Conservation (phyloP, 2,888 invertebrate genomes). For the Conus canariensis region DNA sequence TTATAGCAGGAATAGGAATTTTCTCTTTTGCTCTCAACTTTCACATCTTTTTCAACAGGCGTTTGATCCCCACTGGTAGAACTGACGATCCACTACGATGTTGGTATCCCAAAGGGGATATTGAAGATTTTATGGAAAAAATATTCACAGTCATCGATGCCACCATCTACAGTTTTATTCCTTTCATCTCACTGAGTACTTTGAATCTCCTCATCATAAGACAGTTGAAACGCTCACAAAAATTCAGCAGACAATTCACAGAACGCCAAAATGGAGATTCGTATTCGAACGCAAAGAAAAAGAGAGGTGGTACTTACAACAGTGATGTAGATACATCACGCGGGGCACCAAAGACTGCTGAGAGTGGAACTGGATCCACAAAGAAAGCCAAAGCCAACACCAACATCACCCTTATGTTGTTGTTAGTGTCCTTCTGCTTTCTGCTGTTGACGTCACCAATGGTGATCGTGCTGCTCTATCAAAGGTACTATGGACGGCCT, state of each 20-base stretch:
- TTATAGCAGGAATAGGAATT: constrained; percentile 7
- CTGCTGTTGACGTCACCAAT: constrained; percentile 46
- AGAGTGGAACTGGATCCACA: not conserved
- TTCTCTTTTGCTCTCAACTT: constrained; percentile 13
- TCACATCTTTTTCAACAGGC: constrained; percentile 30
- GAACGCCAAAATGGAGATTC: not conserved
- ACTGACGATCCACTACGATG: not conserved
- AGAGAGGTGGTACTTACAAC: not conserved
- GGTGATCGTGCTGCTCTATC: constrained; percentile 43
- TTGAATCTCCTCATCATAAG: constrained; percentile 47
- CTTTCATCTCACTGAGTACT: not conserved
- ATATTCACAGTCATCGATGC: constrained; percentile 41
- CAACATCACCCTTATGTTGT: constrained; percentile 47
- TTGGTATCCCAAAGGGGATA: not conserved
- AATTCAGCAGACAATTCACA: constrained; percentile 24
- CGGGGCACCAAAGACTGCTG: too few species aligned
- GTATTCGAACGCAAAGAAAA: not conserved
- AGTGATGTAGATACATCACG: too few species aligned
- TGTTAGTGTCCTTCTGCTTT: constrained; percentile 49
- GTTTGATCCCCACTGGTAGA: constrained; percentile 2
- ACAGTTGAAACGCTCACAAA: constrained; percentile 32
- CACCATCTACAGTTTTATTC: constrained; percentile 43
- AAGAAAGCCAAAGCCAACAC: not conserved
- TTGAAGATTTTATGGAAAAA: not conserved
- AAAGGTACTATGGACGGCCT: constrained; percentile 41